Base-by-base conservation (phyloP, 2,113 vertebrate genomes). In the Eurypyga helias region DNA sequence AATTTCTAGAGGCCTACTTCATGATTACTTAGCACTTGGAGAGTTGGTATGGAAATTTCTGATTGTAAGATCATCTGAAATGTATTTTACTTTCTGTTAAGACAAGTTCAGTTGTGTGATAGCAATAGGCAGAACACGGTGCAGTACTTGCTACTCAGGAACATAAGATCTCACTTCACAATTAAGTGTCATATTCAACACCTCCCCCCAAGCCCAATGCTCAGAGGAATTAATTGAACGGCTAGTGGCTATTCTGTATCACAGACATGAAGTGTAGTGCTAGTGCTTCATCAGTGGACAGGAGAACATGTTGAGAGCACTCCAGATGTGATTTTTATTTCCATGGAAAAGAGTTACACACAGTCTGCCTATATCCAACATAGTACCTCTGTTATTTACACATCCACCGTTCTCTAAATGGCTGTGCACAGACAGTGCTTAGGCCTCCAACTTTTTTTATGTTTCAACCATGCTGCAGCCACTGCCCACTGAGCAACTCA, bases 401-500 rank as follows among this genome's bases (percentile, higher is more conserved):
- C 11, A 46, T 3, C 16, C 33, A 61, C 7, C 23, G 23, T 51
- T 57, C 52, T 67, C 58, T 34, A 34, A 83, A 3, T 25, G 85
- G 45, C 26, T 6, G 1, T 5, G 26, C 2, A 33, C 28, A 66
- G 21, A 21, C 0, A 1, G 15, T 28, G 15, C 24, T 48, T 34
- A 28, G 14, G 10, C 20, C 18, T 46, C 23, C 23, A 36, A 17
- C 1, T 28, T 46, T 52, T 57, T 92, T 45, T 9, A 72, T 21
- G 9, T 41, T 41, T 41, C 41, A 83, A 45, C 11, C 28, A 33
- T 16, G 10, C 51, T 64, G 43, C 19, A 65, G 75, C 13, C 41
- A 46, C 54, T 49, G 29, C 20, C 19, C 21, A 90, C 7, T 71
- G 19, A 34, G 12, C 19, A 36, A 58, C 52, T 61, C 28, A 33